Percentiles rank a stretch among this genome's conserved stretches.
Conservation (phyloP, 2,797 vertebrate species). For the Phalanger gymnotis region DNA sequence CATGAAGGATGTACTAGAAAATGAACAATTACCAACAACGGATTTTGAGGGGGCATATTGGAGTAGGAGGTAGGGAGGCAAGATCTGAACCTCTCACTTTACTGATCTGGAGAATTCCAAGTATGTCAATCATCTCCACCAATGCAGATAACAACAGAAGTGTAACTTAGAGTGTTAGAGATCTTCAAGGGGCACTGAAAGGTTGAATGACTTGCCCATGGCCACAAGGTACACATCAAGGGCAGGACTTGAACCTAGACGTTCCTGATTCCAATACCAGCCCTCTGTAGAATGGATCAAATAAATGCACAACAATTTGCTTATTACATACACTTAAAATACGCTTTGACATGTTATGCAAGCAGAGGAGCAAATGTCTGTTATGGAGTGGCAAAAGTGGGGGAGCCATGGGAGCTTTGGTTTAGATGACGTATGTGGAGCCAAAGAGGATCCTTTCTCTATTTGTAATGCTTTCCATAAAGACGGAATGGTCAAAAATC, state of each 20-base stretch:
- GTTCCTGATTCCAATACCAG: neutral
- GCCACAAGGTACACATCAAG: neutral
- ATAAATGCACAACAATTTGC: neutral
- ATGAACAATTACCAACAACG: neutral
- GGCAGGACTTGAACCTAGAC: too few relatives aligned
- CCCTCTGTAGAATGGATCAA: neutral
- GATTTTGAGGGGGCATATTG: neutral
- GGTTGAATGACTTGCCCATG: neutral
- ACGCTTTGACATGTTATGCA: neutral
- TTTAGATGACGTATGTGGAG: neutral
- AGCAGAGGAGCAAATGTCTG: neutral
- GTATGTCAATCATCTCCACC: neutral
- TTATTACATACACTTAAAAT: neutral
- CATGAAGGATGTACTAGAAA: neutral
- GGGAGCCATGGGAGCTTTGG: neutral
- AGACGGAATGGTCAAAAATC: neutral
- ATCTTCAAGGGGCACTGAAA: neutral
- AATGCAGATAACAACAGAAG: neutral
- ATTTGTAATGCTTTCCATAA: neutral
- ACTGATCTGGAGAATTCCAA: neutral
- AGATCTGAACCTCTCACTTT: neutral
- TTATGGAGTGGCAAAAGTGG: neutral
- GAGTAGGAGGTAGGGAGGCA: too few relatives aligned
- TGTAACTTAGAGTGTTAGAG: neutral
- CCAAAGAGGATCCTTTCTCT: neutral